phyloP scores from a whole-genome alignment of 1,140 invertebrate species.

The Zaprionus davidi region DNA sequence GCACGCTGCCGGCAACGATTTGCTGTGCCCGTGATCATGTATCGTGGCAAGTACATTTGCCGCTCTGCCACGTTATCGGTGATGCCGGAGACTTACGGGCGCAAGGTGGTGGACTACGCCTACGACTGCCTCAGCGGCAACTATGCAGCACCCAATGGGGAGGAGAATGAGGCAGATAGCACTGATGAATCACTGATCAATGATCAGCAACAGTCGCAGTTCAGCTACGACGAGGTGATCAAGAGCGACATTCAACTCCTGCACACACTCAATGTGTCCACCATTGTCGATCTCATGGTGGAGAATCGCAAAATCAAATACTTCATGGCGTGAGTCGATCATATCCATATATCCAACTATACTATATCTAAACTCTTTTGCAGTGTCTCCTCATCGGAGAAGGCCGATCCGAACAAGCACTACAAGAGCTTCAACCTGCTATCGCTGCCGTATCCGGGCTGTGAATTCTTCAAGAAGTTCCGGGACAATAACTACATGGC shows the following conservation, averaged over 20 bases:
- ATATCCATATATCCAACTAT: neutral
- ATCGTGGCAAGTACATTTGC: constrained; percentile 90
- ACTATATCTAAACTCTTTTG: constrained; percentile 40
- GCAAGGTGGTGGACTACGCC: constrained; percentile 84
- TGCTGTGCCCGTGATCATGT: constrained; percentile 92
- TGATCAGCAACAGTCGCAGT: constrained; percentile 68
- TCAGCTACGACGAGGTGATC: constrained; percentile 86
- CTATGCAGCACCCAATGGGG: constrained; percentile 63
- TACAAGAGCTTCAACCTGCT: constrained; percentile 91
- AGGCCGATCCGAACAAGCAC: constrained; percentile 92
- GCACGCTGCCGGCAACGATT: constrained; percentile 90
- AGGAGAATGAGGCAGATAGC: constrained; percentile 72
- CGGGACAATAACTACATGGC: constrained; percentile 89
- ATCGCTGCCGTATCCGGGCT: constrained; percentile 90
- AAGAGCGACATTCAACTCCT: constrained; percentile 91
- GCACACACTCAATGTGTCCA: constrained; percentile 89
- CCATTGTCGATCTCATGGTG: constrained; percentile 94
- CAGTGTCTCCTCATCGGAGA: constrained; percentile 94
- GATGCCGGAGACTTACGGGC: constrained; percentile 90
- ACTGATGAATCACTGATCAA: constrained; percentile 83
- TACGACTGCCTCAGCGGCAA: constrained; percentile 76
- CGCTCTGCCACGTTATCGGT: constrained; percentile 89
- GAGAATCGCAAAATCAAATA: constrained; percentile 95
- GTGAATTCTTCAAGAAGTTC: constrained; percentile 85
- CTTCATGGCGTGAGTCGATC: constrained; percentile 89